Conservation (phyloP, 2,113 vertebrate species). For the Passer montanus region DNA sequence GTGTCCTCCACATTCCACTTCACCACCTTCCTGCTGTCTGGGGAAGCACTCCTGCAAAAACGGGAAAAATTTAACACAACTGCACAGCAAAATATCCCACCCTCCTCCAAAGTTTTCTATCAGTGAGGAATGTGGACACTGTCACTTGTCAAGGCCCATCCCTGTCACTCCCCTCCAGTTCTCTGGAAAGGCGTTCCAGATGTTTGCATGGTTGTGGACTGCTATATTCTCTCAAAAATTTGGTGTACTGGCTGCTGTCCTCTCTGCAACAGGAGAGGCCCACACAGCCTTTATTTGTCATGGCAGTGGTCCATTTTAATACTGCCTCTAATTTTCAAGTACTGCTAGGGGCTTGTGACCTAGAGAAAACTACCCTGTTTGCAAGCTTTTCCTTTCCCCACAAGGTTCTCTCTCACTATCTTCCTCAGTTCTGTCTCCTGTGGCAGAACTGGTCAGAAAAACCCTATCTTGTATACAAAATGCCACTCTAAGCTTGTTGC, state of each 20-base stretch:
- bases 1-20: conserved; percentile 99
- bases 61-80: rapidly evolving
- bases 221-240: background rate
- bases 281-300: background rate
- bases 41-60: conserved; percentile 87
- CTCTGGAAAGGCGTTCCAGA: background rate
- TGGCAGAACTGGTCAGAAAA: background rate
- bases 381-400: background rate
- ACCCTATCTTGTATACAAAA: background rate
- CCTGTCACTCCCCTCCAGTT: background rate
- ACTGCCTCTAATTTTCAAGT: background rate
- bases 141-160: background rate
- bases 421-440: background rate
- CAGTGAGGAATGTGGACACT: background rate
- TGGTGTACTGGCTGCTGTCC: background rate
- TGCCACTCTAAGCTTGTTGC: background rate
- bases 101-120: background rate
- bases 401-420: background rate
- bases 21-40: conserved; percentile 96
- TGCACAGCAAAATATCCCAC: background rate
- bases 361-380: background rate
- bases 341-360: background rate
- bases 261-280: background rate
- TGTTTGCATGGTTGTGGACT: rapidly evolving
- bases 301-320: background rate